Conservation (phyloP, 1,140 invertebrate species). For the Drosophila prosaltans region DNA sequence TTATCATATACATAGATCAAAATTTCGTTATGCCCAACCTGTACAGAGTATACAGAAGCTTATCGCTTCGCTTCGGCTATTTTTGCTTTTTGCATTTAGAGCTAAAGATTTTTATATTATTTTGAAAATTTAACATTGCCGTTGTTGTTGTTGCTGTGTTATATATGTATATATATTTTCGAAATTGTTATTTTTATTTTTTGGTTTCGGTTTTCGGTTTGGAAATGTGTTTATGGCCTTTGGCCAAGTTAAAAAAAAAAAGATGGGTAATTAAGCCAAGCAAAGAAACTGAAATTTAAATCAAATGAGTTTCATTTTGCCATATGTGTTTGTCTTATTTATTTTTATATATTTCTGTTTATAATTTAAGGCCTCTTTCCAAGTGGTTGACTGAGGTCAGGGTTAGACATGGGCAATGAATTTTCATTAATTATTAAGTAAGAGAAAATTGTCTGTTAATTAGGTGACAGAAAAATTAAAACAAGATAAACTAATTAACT, state of each 20-base stretch:
- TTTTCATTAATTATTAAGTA: constrained; percentile 7
- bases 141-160: neutral
- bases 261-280: constrained; percentile 13
- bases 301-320: constrained; percentile 12
- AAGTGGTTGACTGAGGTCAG: constrained; percentile 16
- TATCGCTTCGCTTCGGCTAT: constrained; percentile 7
- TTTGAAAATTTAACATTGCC: neutral
- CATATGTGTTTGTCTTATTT: neutral
- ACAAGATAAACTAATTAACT: neutral
- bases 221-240: constrained; percentile 17
- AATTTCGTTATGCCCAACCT: neutral
- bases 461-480: neutral
- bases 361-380: constrained; percentile 9
- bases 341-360: neutral
- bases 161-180: constrained; percentile 4
- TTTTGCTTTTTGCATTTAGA: constrained; percentile 7
- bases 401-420: constrained; percentile 2
- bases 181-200: constrained; percentile 2
- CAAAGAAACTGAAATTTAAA: constrained; percentile 12
- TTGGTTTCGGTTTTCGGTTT: neutral
- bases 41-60: neutral
- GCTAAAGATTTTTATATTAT: neutral
- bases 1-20: too few species aligned
- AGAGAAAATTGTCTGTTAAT: neutral
- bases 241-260: neutral